Conservation (phyloP, 2,888 invertebrate species). For the Thyatira batis region DNA sequence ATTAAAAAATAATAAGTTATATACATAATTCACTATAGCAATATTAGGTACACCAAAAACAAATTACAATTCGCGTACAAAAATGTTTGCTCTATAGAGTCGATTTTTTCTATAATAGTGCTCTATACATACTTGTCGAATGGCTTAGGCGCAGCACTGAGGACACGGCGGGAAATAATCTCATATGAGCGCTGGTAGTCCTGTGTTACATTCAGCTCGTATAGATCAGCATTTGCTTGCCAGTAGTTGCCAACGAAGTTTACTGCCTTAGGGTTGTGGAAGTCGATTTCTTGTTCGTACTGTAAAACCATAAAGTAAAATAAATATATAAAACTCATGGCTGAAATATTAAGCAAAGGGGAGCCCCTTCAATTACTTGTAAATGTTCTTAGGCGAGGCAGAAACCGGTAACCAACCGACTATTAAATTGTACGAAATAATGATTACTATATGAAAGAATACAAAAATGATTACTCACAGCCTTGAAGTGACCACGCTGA, state of each 20-base stretch:
- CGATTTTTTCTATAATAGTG: no score
- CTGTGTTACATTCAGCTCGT: conserved; percentile 49
- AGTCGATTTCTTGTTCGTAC: conserved; percentile 61
- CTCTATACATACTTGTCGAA: conserved; percentile 50
- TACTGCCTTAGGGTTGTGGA: conserved; percentile 68
- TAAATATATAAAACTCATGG: background rate
- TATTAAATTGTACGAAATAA: no score
- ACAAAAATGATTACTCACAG: conserved; percentile 53
- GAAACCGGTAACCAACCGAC: no score
- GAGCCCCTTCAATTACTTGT: no score
- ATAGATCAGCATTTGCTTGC: conserved; percentile 80
- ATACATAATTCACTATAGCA: no score
- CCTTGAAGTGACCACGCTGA: conserved; percentile 82
- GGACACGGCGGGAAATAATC: conserved; percentile 76
- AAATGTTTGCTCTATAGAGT: no score
- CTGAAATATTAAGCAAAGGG: no score
- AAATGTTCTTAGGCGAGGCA: no score
- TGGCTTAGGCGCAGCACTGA: conserved; percentile 52
- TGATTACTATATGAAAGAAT: no score
- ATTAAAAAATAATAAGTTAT: no score
- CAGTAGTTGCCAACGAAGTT: conserved; percentile 81
- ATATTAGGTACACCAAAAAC: no score
- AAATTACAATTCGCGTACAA: no score
- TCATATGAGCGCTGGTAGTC: conserved; percentile 81
- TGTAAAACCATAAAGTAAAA: conserved; percentile 27